Percentiles rank a stretch among this genome's conserved stretches.
These are phyloP conservation scores for Dallia pectoralis DNA, from an alignment of 2,797 vertebrate species.

Conservation along the genomic window DNA sequence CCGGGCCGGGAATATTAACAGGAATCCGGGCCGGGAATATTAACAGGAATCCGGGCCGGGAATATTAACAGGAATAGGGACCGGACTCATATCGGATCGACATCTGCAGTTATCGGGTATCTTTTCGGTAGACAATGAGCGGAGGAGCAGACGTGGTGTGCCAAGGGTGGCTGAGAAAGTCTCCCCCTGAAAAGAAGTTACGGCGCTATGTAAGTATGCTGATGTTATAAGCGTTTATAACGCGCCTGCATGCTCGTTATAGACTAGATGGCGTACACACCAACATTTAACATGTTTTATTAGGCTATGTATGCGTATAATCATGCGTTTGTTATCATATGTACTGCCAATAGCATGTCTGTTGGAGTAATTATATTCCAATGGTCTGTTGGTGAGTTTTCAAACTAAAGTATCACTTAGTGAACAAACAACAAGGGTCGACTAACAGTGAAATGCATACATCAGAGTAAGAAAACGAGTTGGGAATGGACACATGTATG, in stretches of 20 bases:
- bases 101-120: not conserved
- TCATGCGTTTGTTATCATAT: too few species aligned
- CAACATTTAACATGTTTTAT: too few species aligned
- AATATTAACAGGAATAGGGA: not conserved
- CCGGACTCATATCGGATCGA: not conserved
- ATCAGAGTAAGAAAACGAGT: too few species aligned
- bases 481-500: too few species aligned
- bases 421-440: too few species aligned
- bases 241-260: not conserved
- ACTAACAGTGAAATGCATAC: too few species aligned
- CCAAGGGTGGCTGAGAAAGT: constrained; percentile 94
- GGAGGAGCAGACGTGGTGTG: constrained; percentile 88
- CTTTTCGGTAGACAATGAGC: constrained; percentile 71
- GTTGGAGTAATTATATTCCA: too few species aligned
- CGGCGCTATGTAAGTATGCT: constrained; percentile 90
- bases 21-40: not conserved
- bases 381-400: too few species aligned
- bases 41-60: not conserved
- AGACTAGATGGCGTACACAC: not conserved
- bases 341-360: too few species aligned
- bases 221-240: not conserved
- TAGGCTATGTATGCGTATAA: too few species aligned
- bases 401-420: too few species aligned
- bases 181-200: constrained; percentile 95
- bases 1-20: not conserved